Evolutionary conservation across 2,888 invertebrate species (phyloP), one percentile per base, ranked within the genome.

Genomic region (Ecdyonurus torrentis): DNA sequence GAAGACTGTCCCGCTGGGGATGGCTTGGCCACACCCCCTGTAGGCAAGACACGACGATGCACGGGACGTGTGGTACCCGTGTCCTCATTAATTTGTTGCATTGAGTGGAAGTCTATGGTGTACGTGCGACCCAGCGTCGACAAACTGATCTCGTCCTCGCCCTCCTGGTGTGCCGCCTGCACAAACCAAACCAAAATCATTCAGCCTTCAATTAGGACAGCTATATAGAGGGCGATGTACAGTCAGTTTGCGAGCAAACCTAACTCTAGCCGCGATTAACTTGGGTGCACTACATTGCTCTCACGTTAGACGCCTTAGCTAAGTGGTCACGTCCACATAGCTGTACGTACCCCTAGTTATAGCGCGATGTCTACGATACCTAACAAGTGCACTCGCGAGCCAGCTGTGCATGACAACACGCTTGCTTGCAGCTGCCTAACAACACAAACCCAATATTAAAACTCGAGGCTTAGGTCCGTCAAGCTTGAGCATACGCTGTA

Each of bases 51-150:
- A 70, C 86, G 82, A 58, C 93, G 84, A 75, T 95, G 95, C 66
- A 98, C 92, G 53, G 92, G 88, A 59, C 96, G 80, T 50, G 94
- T 89, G 25, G 93, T 94, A 66, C 97, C 97, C 0, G 95, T 93
- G 75, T 96, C 96, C 79, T 98, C 97, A 75, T 97, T 98, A 68
- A 97, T 91, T 80, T 98, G 96, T 76, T 95, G 95, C 95, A 97
- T 94, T 69, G 93, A 88, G 72, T 92, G 89, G 72, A 98, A 90
- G 79, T 98, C 97, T 68, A 98, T 88, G 1, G 95, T 94, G 77
- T 96, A 97, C 1, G 94, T 93, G 70, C 94, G 84, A 61, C 95
- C 95, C 72, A 93, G 81, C 62, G 94, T 91, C 64, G 89, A 90
- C 68, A 98, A 81, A 72, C 90, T 91, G 69, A 96, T 91, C 76